phyloP scores from a whole-genome alignment of 2,113 vertebrate genomes.

The Cheilinus undulatus region DNA sequence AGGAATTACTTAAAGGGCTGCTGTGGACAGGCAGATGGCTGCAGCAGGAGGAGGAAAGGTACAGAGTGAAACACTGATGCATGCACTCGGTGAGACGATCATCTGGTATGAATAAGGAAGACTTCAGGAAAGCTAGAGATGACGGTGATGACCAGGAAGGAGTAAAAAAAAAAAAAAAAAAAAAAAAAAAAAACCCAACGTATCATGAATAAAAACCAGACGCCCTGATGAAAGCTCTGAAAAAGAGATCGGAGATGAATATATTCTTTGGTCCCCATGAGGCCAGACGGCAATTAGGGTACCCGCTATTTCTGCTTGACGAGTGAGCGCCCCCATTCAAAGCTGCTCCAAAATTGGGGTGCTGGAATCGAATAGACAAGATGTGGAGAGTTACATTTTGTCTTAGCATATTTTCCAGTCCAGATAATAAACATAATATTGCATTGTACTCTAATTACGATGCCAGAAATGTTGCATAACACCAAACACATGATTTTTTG shows the following conservation, averaged over 20 bases:
- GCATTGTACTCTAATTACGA: conserved; percentile 76
- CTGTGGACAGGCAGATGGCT: conserved; percentile 28
- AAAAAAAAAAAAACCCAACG: no score
- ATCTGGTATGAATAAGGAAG: conserved; percentile 76
- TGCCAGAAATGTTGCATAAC: conserved; percentile 73
- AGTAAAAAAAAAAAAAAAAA: conserved; percentile 32
- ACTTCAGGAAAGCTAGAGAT: conserved; percentile 47
- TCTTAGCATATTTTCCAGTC: conserved; percentile 77
- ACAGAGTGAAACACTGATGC: conserved; percentile 34
- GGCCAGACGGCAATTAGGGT: conserved; percentile 75
- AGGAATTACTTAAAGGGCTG: conserved; percentile 38
- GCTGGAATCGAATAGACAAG: conserved; percentile 56
- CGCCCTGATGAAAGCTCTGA: conserved; percentile 47
- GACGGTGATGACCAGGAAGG: background rate
- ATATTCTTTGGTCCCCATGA: conserved; percentile 54
- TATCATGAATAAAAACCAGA: conserved; percentile 58
- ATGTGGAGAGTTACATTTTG: conserved; percentile 59
- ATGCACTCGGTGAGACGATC: conserved; percentile 47
- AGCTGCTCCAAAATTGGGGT: conserved; percentile 58
- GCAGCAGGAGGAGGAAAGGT: conserved; percentile 10
- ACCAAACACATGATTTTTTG: conserved; percentile 26
- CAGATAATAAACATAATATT: conserved; percentile 79
- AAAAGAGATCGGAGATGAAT: conserved; percentile 46
- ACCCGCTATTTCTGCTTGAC: conserved; percentile 62
- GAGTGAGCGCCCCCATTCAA: conserved; percentile 62